Evolutionary conservation across 2,888 invertebrate genomes (phyloP), one percentile per base, ranked within the genome.

Genomic region (Trichopoda pennipes): DNA sequence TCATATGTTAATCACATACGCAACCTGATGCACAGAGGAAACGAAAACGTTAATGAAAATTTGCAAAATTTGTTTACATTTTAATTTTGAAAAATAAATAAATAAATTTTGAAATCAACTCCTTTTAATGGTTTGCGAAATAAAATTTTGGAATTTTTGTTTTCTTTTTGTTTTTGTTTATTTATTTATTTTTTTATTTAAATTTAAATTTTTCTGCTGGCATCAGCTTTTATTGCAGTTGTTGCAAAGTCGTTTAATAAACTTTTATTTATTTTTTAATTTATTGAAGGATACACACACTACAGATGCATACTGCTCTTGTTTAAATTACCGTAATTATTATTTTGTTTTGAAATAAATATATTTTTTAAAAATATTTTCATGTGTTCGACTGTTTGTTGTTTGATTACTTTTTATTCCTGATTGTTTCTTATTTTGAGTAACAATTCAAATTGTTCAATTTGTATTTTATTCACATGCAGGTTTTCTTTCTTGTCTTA

Each of bases 161-260:
- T 21, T 16, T 55, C 28, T 23, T 17, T 12, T 6, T 12, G 28
- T 2, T 16, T 63, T 49, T 16, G 16, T 56, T 3, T 3, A 0
- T 51, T 68, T 76, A 42, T 76, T 75, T 68, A 14, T 76, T 68
- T 76, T 68, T 76, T 68, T 17, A 68, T 51, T 76, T 60, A 60
- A 58, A 56, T 1, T 38, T 23, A 10, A 51, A 16, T 12, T 3
- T 38, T 38, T 38, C 2, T 38, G 38, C 38, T 38, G 19, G 44
- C 32, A 3, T 56, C 56, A 23, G 28, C n/a, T 44, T 49, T 58
- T 23, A 68, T 53, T 58, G 64, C 21, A 72, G 16, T 42, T 58
- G 53, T 56, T 58, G 51, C 64, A 16, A 38, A 61, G 28, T 63
- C 6, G 10, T 44, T 78, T 47, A 38, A 14, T 38, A 12, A 1